phyloP scores from a whole-genome alignment of 2,888 invertebrate species.

The Coelinius sp. region DNA sequence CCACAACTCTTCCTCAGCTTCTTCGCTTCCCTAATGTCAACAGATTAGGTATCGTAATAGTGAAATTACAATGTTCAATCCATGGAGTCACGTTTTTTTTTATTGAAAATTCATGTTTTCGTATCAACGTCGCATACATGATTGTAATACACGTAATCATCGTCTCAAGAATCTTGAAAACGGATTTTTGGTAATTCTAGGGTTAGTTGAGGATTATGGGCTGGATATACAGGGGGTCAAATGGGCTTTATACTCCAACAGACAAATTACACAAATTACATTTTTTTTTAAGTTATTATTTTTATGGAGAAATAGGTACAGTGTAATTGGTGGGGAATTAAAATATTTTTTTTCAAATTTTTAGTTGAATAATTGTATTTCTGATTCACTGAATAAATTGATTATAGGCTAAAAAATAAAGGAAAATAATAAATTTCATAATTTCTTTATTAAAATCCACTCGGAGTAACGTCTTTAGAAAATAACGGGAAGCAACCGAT shows the following conservation, averaged over 20 bases:
- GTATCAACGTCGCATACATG: slow-evolving; percentile 34
- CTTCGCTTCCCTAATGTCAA: slow-evolving; percentile 67
- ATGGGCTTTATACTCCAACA: slow-evolving; percentile 51
- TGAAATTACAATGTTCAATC: slow-evolving; percentile 68
- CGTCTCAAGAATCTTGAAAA: slow-evolving; percentile 43
- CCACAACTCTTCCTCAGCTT: slow-evolving; percentile 35
- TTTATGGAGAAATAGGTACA: too few species aligned
- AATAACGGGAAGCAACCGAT: slow-evolving; percentile 20
- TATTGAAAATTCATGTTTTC: not conserved
- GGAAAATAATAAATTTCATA: not conserved
- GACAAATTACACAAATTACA: slow-evolving; percentile 69
- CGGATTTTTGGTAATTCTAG: slow-evolving; percentile 68
- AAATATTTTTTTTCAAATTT: too few species aligned
- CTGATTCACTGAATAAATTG: too few species aligned
- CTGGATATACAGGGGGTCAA: slow-evolving; percentile 65
- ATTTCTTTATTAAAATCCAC: not conserved
- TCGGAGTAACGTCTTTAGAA: slow-evolving; percentile 18
- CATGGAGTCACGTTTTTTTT: slow-evolving; percentile 55
- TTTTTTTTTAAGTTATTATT: too few species aligned
- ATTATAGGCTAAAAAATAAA: too few species aligned
- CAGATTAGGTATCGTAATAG: slow-evolving; percentile 69
- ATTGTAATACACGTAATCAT: slow-evolving; percentile 39
- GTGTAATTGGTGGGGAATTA: too few species aligned
- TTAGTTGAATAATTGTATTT: too few species aligned
- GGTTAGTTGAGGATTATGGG: slow-evolving; percentile 61